Conservation (phyloP, 2,797 vertebrate species). For the Oreochromis mossambicus region DNA sequence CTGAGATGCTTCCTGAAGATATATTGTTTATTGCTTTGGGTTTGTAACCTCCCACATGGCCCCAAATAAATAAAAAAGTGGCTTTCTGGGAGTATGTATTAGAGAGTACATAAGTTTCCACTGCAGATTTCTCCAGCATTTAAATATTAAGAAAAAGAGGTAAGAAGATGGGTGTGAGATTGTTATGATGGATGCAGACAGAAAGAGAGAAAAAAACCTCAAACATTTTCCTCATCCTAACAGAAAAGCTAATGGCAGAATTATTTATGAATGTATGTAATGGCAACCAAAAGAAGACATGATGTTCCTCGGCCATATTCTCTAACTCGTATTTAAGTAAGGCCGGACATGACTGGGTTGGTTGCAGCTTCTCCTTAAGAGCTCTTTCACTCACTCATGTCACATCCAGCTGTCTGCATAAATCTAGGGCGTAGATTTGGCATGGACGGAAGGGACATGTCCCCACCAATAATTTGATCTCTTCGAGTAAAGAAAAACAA, state of each 20-base stretch:
- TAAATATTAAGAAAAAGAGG: not conserved
- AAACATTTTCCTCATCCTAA: not conserved
- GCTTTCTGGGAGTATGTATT: not conserved
- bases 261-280: not conserved
- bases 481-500: no score
- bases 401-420: not conserved
- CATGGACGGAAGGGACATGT: no score
- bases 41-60: conserved; percentile 26
- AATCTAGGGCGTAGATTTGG: not conserved
- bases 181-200: not conserved
- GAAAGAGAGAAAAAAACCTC: not conserved
- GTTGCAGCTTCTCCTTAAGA: not conserved
- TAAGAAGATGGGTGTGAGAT: not conserved
- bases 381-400: not conserved
- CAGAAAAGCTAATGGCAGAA: not conserved
- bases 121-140: not conserved
- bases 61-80: not conserved
- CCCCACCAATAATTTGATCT: no score
- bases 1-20: conserved; percentile 49
- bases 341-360: not conserved
- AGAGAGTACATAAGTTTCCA: not conserved
- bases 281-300: not conserved
- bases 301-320: not conserved
- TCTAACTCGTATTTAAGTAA: not conserved
- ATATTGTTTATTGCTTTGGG: conserved; percentile 74